phyloP scores from a whole-genome alignment of 35 echinoderm and acorn worm genomes.

The Patiria miniata region DNA sequence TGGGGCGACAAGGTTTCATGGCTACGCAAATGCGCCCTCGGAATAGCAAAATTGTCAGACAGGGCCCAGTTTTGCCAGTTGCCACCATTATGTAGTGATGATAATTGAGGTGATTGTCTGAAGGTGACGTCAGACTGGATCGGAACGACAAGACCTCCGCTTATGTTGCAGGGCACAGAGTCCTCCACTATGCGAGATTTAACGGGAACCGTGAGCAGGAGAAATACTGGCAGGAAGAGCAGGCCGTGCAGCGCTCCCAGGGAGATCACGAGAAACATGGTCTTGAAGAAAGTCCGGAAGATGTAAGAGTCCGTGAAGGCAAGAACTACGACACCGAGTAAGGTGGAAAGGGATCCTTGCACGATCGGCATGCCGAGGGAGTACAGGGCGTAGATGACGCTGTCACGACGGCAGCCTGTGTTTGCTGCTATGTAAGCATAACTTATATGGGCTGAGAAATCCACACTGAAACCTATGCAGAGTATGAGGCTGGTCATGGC shows the following conservation, averaged over 20 bases:
- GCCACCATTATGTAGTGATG: too few relatives aligned
- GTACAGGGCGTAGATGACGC: conserved; percentile 4
- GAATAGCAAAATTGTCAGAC: too few relatives aligned
- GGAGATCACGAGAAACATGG: conserved; percentile 45
- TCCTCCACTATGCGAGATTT: background rate
- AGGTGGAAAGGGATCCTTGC: conserved; percentile 49
- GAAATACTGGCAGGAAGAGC: conserved; percentile 56
- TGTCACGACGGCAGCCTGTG: background rate
- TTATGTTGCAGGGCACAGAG: too few relatives aligned
- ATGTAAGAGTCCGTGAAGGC: conserved; percentile 29
- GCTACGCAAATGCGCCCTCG: too few relatives aligned
- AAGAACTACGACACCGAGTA: conserved; percentile 41
- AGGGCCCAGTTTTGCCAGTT: too few relatives aligned
- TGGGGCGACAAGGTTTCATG: too few relatives aligned
- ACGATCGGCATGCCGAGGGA: conserved; percentile 63
- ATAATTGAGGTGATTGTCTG: too few relatives aligned
- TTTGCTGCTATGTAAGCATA: conserved; percentile 45
- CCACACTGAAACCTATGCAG: conserved; percentile 72
- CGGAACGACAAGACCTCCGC: too few relatives aligned
- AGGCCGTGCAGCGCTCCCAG: conserved; percentile 53
- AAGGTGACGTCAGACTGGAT: too few relatives aligned
- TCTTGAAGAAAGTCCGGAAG: conserved; percentile 66
- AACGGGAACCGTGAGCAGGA: conserved; percentile 21
- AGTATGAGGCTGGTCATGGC: conserved; percentile 79
- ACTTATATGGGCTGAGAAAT: conserved; percentile 71